phyloP scores from a whole-genome alignment of 2,113 vertebrate species.

The Prionailurus bengalensis region DNA sequence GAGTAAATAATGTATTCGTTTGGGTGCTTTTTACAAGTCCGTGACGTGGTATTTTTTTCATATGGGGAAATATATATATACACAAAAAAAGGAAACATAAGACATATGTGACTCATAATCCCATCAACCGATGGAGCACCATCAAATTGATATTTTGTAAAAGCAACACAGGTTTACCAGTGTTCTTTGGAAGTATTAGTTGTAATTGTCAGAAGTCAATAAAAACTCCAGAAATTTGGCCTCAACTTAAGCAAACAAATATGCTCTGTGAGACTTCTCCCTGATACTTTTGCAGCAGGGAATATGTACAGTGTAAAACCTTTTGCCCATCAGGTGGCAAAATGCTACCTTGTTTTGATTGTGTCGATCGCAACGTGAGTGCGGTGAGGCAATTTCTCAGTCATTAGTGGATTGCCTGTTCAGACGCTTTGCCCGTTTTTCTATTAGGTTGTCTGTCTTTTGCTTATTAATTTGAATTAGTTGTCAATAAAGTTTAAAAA shows the following conservation, averaged over 20 bases:
- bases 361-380: background rate
- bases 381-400: background rate
- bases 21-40: background rate
- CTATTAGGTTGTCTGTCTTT: background rate
- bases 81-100: no score
- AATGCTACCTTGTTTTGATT: background rate
- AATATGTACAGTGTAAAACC: background rate
- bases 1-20: background rate
- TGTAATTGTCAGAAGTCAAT: background rate
- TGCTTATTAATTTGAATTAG: background rate
- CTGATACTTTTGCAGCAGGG: background rate
- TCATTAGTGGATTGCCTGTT: background rate
- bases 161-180: background rate
- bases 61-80: background rate
- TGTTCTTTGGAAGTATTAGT: background rate
- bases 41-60: background rate
- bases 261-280: background rate
- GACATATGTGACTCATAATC: no score
- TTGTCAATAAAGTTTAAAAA: background rate
- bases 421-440: background rate
- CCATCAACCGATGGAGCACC: background rate
- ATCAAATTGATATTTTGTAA: background rate
- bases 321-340: background rate
- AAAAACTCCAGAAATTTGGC: background rate
- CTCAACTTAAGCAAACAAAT: background rate